phyloP scores from a whole-genome alignment of 2,797 vertebrate species.

The Sardinella longiceps region DNA sequence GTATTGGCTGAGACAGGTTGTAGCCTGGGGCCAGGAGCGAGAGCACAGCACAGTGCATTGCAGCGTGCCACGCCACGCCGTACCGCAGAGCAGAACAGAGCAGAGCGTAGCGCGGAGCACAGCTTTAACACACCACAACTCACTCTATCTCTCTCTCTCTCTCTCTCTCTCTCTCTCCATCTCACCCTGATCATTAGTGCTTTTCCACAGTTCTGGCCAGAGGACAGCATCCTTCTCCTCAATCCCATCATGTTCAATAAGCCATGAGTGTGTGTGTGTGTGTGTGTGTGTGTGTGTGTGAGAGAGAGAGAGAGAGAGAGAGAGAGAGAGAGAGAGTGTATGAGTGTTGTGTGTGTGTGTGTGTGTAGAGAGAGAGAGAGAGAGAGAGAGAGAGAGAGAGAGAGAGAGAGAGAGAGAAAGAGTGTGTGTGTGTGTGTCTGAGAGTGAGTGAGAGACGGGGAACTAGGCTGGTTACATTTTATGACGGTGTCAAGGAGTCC shows the following conservation, averaged over 20 bases:
- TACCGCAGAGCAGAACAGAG: not conserved
- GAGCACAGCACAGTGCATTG: not conserved
- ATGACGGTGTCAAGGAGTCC: not conserved
- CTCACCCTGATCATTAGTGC: not conserved
- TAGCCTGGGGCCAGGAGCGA: not conserved
- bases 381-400: not conserved
- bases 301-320: not conserved
- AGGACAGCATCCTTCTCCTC: conserved; percentile 2
- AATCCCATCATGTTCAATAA: conserved; percentile 21
- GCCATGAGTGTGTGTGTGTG: conserved; percentile 11
- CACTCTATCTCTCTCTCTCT: conserved; percentile 16
- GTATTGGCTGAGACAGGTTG: conserved; percentile 11
- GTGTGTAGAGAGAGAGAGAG: not conserved
- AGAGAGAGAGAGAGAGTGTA: not conserved
- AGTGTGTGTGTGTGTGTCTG: not conserved
- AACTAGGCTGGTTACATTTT: conserved; percentile 19
- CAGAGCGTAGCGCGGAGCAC: no score
- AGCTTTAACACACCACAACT: not conserved
- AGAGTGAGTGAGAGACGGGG: not conserved
- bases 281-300: conserved; percentile 13
- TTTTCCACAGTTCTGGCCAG: not conserved
- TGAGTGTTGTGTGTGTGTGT: conserved; percentile 17
- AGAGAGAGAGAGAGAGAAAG: not conserved
- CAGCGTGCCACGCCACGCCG: not conserved
- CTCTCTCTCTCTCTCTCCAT: conserved; percentile 18